Evolutionary conservation across 2,113 vertebrate genomes (phyloP).

Genomic region (Typhlomys cinereus): DNA sequence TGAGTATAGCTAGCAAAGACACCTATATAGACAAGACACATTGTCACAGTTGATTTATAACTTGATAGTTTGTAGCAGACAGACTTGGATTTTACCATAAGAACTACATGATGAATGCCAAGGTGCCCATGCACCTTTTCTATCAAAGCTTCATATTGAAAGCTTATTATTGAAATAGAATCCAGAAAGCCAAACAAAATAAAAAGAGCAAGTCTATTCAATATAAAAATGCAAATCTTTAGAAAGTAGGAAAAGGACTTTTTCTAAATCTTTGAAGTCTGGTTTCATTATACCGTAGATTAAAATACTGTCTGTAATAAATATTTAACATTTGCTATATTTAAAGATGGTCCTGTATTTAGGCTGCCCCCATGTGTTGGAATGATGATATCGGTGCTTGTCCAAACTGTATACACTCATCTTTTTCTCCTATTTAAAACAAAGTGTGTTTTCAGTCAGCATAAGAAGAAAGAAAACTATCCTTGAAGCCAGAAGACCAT

Average conservation of each 20-base stretch:
- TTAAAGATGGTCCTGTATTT: background rate
- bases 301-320: conserved; percentile 11
- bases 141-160: too few species aligned
- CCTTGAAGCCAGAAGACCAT: background rate
- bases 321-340: background rate
- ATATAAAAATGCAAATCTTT: background rate
- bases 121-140: background rate
- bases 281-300: background rate
- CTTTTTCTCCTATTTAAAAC: background rate
- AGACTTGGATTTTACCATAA: background rate
- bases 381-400: background rate
- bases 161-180: background rate
- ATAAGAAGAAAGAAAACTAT: background rate
- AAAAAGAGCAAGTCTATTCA: background rate
- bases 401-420: background rate
- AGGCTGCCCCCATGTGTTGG: background rate
- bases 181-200: background rate
- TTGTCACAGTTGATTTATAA: background rate
- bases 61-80: background rate
- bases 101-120: background rate
- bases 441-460: background rate
- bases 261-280: conserved; percentile 23
- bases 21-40: background rate
- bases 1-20: background rate
- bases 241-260: background rate